Base-by-base conservation (phyloP, 2,888 invertebrate species). In the Tuberolachnus salignus region DNA sequence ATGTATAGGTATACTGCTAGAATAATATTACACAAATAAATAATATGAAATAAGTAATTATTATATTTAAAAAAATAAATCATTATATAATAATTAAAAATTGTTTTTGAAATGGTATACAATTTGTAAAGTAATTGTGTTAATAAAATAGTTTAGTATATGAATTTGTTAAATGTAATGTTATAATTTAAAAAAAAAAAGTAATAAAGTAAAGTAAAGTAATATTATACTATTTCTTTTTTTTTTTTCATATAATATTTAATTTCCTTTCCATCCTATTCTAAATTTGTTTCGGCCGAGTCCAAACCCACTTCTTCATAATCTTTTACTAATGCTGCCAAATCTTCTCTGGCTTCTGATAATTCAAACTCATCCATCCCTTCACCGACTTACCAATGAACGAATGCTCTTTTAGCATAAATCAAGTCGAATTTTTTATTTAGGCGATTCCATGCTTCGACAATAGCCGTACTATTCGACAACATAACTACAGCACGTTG, bases 401-500 rank as follows among this genome's bases (percentile, higher is more conserved):
- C 97, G 88, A 97, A 97, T 80, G 97, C 97, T 83, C 96, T 91
- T 89, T 97, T 97, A 86, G 96, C 95, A 87, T 95, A 97, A 95
- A 97, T 96, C 81, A 97, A 89, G 87, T 97, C 97, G 87, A 97
- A 95, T 88, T 96, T 97, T 87, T 95, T 95, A 87, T 97, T 96
- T 81, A 97, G 89, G 85, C 97, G 92, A 26, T 95, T 95, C 97
- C 97, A 97, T 55, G 97, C 97, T 87, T 97, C 96, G 21, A 95
- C 96, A 86, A 97, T 97, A 83, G 97, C 95, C 11, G 97, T 97
- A 82, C 96, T 97, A 89, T 97, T 97, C 85, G 95, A 95, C 89
- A 97, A 90, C 97, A 97, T 97, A 91, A 97, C 98, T 44, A 98
- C 96, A 83, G 97, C 96, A 84, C 97, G 92, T 86, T 95, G 94